phyloP scores from a whole-genome alignment of 2,797 vertebrate species.

The Tenualosa thibaudeaui region DNA sequence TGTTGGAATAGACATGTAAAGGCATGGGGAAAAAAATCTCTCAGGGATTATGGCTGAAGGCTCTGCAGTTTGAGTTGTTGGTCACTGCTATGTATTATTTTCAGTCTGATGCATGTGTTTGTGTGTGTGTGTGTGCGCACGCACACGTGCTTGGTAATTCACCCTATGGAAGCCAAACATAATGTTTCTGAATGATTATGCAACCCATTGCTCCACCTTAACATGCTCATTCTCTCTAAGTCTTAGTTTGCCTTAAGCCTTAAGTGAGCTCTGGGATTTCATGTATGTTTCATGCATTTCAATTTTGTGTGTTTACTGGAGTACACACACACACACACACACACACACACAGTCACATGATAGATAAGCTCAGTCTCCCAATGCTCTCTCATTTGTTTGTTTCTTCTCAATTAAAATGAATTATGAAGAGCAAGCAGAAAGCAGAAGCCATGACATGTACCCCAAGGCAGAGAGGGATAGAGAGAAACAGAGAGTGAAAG shows the following conservation, averaged over 20 bases:
- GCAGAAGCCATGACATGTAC: constrained; percentile 53
- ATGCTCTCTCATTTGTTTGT: constrained; percentile 54
- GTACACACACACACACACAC: neutral
- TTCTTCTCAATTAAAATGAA: constrained; percentile 75
- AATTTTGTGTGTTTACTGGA: neutral
- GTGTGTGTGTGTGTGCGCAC: neutral
- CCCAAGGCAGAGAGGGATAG: constrained; percentile 61
- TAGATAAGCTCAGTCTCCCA: constrained; percentile 52
- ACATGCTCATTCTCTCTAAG: neutral
- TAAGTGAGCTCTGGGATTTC: neutral
- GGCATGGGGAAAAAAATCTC: neutral
- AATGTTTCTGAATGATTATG: neutral
- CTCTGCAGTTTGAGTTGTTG: neutral
- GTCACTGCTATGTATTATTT: neutral
- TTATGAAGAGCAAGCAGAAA: constrained; percentile 69
- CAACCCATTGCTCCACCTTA: neutral
- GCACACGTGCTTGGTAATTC: neutral
- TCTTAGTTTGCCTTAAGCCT: neutral
- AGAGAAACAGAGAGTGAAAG: constrained; percentile 44
- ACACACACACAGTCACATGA: constrained; percentile 30
- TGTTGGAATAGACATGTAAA: neutral
- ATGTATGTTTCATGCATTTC: neutral
- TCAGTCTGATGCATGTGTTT: neutral
- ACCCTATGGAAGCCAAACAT: neutral
- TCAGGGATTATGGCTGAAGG: neutral